Conservation (phyloP, 2,113 vertebrate genomes). For the Elgaria multicarinata region DNA sequence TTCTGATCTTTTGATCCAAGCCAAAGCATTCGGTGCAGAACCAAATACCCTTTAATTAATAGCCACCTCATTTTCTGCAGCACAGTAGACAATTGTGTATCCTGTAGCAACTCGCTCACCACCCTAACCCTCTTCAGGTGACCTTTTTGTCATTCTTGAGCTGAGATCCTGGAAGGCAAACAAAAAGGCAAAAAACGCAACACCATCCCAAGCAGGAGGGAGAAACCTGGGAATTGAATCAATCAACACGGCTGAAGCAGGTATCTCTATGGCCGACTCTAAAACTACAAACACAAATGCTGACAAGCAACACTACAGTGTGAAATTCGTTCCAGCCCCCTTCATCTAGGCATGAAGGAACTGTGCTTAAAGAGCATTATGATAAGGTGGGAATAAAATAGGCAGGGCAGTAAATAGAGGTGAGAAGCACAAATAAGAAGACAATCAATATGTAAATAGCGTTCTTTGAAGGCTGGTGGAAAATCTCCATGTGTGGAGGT, state of each 20-base stretch:
- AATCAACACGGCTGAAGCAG: slow-evolving; percentile 17
- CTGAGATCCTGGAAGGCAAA: background rate
- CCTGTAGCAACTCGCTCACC: background rate
- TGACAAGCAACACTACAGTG: slow-evolving; percentile 35
- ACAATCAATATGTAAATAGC: slow-evolving; percentile 54
- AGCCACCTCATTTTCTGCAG: background rate
- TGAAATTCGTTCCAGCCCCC: slow-evolving; percentile 56
- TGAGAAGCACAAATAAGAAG: slow-evolving; percentile 34
- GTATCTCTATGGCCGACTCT: slow-evolving; percentile 53
- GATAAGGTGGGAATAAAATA: slow-evolving; percentile 54
- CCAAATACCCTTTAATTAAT: background rate
- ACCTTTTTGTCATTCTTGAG: background rate
- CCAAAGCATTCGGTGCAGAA: background rate
- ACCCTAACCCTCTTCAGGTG: background rate
- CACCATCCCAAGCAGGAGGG: too few species aligned
- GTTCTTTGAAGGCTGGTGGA: slow-evolving; percentile 40
- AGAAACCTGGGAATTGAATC: slow-evolving; percentile 52
- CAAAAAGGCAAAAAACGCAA: background rate
- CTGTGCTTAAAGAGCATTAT: slow-evolving; percentile 45
- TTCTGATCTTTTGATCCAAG: background rate
- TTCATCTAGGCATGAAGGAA: slow-evolving; percentile 46
- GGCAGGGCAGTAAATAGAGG: slow-evolving; percentile 50
- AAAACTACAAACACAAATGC: slow-evolving; percentile 18
- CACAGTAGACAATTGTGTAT: background rate
- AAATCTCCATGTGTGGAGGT: slow-evolving; percentile 44